Evolutionary conservation across 2,113 vertebrate genomes (phyloP).

Genomic region (Beaufortia kweichowensis): DNA sequence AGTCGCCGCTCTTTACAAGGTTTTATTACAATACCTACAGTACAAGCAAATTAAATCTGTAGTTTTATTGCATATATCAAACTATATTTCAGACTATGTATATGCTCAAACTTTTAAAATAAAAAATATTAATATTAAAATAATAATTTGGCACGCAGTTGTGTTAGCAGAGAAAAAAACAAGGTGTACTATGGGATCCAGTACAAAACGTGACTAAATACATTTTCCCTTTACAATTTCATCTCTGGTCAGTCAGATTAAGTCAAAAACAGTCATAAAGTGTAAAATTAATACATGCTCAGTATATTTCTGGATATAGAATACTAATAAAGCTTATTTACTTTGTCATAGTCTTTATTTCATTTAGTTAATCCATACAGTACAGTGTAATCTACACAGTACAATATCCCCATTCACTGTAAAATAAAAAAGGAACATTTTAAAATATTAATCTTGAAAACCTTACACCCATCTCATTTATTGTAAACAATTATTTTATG

Average conservation of each 20-base stretch:
- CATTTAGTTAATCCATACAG: constrained; percentile 71
- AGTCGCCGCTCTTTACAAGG: neutral
- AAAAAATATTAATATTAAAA: too few relatives aligned
- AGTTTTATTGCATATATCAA: too few relatives aligned
- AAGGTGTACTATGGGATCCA: too few relatives aligned
- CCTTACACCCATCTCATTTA: constrained; percentile 51
- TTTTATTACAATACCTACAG: neutral
- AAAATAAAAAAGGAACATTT: constrained; percentile 60
- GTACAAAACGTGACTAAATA: too few relatives aligned
- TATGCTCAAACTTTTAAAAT: too few relatives aligned
- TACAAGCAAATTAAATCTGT: neutral
- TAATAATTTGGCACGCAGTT: too few relatives aligned
- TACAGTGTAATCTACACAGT: constrained; percentile 70
- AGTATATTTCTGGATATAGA: neutral
- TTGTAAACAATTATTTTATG: constrained; percentile 44
- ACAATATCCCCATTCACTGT: constrained; percentile 69
- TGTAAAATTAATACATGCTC: too few relatives aligned
- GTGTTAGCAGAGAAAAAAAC: too few relatives aligned
- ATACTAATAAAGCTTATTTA: neutral
- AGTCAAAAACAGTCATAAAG: too few relatives aligned
- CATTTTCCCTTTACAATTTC: too few relatives aligned
- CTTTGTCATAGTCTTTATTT: constrained; percentile 70
- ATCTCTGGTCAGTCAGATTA: too few relatives aligned
- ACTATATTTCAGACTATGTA: too few relatives aligned
- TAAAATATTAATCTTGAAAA: constrained; percentile 57